Evolutionary conservation across 2,888 invertebrate species (phyloP), one percentile per base, ranked within the genome.

Genomic region (Coelopa pilipes): DNA sequence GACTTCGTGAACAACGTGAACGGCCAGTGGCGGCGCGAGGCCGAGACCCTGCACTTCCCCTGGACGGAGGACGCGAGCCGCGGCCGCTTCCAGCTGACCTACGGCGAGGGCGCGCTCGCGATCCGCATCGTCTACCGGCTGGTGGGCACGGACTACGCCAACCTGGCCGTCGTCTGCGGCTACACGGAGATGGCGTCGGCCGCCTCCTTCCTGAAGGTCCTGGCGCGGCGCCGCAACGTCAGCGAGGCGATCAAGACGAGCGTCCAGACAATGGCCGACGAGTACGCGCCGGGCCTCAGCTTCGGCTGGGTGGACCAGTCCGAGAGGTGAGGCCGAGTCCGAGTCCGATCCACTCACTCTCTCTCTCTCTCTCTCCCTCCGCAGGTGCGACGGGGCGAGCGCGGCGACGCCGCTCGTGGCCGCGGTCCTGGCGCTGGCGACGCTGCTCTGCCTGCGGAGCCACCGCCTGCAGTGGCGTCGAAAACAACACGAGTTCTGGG

Each of bases 1-100:
- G 74, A 79, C 45, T 82, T 80, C 19, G 72, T 80, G 1, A 80
- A 78, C 63, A 81, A 77, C 13, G 65, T 79, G 0, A 76, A 78
- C 62, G 66, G 73, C 0, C 55, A 73, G 0, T 76, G 78, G 73
- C 13, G 71, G 45, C 55, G 45, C 1, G 73, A 73, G 1, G 65
- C 76, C 1, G 79, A 83, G 34, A 68, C 73, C 0, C 45, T 82
- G 0, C 19, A 34, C 5, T 82, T 83, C 68, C 79, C 79, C 5
- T 81, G 82, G 82, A 9, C 77, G 63, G 17, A 65, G 11, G 7
- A 50, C 0, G 81, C 80, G 0, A 47, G 76, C 11, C 72, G 74
- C 1, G 82, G 83, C 1, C 70, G 59, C 5, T 82, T 82, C 21
- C 13, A 70, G 1, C 62, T 81, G n/a, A 1, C 49, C 0, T 82